Base-by-base conservation (phyloP, 2,888 invertebrate species). In the Rugalucina vietnamica region DNA sequence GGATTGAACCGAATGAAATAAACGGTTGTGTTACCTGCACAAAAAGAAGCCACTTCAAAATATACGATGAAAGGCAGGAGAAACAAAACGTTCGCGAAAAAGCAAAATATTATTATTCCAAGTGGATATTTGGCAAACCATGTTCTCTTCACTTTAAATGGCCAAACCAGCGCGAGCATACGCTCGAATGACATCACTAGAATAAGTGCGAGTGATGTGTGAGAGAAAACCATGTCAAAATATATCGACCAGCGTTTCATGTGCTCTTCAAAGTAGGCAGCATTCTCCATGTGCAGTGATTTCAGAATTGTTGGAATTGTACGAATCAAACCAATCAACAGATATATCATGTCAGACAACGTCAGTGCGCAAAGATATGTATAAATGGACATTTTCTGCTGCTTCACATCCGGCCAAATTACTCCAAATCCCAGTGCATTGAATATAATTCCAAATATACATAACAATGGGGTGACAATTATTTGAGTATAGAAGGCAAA, bases 121-220 rank as follows among this genome's bases (percentile, higher is more conserved):
- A 32, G 43, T 8, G 86, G 86, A 57, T 76, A 86, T 49, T 76
- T 79, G 0, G 79, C 65, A 1, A 86, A 54, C 81, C 78, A 81
- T 14, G 75, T 60, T 37, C 37, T 39, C 39, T 81, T 86, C 50
- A 83, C 81, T 1, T 74, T 71, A 29, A 86, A 79, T 32, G 86
- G 86, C 14, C 65, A 32, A 8, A 81, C 37, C 5, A 86, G 69
- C 1, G 83, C 86, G 1, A 81, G 1, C 49, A 81, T 60, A 21
- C 86, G 69, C 34, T 86, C 86, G 0, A 83, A 43, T 5, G 86
- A 83, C 86, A 86, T 86, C 18, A 86, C 76, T 10, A 86, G 39
- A n/a, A 86, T 79, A 10, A 86, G 39, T 10, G 79, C 81, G 14
- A 43, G 34, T 1, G 79, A 65, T 1, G 71, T 75, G 37, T 86